These are phyloP conservation scores for Allacma fusca DNA, from an alignment of 2,888 invertebrate genomes.

Conservation along the genomic window DNA sequence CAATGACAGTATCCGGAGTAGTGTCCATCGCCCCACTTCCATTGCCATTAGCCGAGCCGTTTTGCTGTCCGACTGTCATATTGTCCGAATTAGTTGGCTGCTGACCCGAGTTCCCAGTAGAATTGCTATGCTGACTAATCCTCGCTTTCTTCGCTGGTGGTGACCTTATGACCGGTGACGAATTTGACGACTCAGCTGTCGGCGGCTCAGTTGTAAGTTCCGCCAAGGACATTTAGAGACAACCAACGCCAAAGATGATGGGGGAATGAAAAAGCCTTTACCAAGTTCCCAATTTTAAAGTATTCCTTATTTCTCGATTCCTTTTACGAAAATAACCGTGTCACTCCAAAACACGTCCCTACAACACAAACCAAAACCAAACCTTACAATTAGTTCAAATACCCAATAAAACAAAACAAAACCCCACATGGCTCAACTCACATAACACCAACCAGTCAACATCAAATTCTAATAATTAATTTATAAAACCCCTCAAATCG, in stretches of 20 bases:
- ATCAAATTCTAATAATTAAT: no score
- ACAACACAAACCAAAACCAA: no score
- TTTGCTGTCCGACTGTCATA: conserved; percentile 24
- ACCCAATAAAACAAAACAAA: no score
- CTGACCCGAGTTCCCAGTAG: no score
- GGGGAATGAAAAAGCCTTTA: conserved; percentile 21
- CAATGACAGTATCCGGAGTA: conserved; percentile 68
- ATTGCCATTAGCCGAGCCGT: conserved; percentile 40
- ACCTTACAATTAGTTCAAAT: no score
- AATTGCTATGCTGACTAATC: neutral
- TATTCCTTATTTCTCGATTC: neutral
- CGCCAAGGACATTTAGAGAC: conserved; percentile 46
- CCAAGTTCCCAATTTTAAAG: neutral
- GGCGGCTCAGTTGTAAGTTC: conserved; percentile 37
- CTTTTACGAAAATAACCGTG: no score
- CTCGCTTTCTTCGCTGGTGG: conserved; percentile 42
- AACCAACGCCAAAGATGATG: conserved; percentile 17
- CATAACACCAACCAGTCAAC: no score
- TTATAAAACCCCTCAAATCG: no score
- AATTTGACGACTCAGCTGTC: conserved; percentile 42
- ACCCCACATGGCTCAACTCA: no score
- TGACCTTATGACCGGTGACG: conserved; percentile 39
- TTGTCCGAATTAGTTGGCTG: no score
- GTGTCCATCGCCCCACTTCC: conserved; percentile 5
- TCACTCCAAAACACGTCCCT: no score